Evolutionary conservation across 2,888 invertebrate species (phyloP).

Genomic region (Acleris literana): DNA sequence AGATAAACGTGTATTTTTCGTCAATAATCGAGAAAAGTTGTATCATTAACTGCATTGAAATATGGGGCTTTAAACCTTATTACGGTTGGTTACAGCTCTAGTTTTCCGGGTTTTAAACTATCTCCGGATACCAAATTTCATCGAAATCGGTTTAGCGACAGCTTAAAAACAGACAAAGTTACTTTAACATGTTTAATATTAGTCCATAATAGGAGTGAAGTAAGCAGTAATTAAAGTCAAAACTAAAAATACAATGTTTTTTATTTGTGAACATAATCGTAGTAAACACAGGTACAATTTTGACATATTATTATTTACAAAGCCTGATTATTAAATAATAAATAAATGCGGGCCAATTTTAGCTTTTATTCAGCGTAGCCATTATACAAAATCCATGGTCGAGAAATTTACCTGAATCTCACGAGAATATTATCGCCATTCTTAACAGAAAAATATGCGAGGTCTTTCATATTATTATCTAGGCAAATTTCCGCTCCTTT

Average conservation of each 20-base stretch:
- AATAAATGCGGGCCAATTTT: conserved; percentile 49
- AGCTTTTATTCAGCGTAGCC: conserved; percentile 10
- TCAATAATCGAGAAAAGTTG: too few species aligned
- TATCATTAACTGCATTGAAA: too few species aligned
- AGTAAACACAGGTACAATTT: conserved; percentile 77
- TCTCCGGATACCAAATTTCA: too few species aligned
- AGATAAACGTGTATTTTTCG: too few species aligned
- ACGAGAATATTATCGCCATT: conserved; percentile 92
- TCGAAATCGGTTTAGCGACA: too few species aligned
- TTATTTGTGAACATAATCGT: conserved; percentile 65
- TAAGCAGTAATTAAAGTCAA: conserved; percentile 50
- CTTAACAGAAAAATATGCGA: conserved; percentile 92
- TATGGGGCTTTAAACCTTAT: too few species aligned
- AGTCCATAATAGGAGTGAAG: too few species aligned
- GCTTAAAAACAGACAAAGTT: too few species aligned
- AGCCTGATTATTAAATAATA: conserved; percentile 53
- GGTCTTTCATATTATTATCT: conserved; percentile 92
- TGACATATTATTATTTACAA: conserved; percentile 65
- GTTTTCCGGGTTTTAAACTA: too few species aligned
- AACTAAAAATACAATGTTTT: conserved; percentile 73
- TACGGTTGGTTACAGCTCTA: too few species aligned
- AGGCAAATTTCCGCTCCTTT: conserved; percentile 88
- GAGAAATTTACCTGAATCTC: conserved; percentile 79
- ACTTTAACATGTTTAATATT: too few species aligned
- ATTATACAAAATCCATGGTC: conserved; percentile 31